phyloP scores from a whole-genome alignment of 2,888 invertebrate genomes.

The Saturnia pavonia region DNA sequence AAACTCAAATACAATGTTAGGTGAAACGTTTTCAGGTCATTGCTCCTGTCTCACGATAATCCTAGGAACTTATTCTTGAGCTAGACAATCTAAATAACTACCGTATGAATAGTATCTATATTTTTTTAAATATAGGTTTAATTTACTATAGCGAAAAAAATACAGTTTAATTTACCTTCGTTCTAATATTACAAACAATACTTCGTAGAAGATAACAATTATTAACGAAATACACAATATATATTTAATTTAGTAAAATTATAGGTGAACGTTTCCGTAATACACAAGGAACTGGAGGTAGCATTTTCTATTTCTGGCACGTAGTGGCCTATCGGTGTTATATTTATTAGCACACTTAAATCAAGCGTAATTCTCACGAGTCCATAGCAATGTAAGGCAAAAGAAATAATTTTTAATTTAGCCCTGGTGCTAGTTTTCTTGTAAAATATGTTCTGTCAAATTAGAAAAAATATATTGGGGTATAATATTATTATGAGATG shows the following conservation, averaged over 20 bases:
- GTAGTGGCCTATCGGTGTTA: conserved; percentile 42
- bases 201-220: not conserved
- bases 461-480: not conserved
- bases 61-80: conserved; percentile 39
- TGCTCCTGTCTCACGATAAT: conserved; percentile 60
- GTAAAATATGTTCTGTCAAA: not conserved
- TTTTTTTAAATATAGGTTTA: not conserved
- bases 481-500: no score
- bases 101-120: not conserved
- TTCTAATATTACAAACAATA: not conserved
- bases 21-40: conserved; percentile 50
- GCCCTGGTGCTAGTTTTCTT: not conserved
- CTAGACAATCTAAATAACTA: conserved; percentile 11
- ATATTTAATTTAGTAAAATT: conserved; percentile 12
- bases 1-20: conserved; percentile 13
- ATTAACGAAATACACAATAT: not conserved
- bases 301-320: conserved; percentile 50
- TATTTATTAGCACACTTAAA: conserved; percentile 54
- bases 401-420: not conserved
- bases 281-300: conserved; percentile 20
- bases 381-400: conserved; percentile 8
- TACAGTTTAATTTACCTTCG: not conserved
- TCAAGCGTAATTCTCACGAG: conserved; percentile 47
- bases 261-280: conserved; percentile 4
- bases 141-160: not conserved